Evolutionary conservation across 92 coral and sea anemone species (phyloP).

Genomic region (Scolanthus callimorphus): DNA sequence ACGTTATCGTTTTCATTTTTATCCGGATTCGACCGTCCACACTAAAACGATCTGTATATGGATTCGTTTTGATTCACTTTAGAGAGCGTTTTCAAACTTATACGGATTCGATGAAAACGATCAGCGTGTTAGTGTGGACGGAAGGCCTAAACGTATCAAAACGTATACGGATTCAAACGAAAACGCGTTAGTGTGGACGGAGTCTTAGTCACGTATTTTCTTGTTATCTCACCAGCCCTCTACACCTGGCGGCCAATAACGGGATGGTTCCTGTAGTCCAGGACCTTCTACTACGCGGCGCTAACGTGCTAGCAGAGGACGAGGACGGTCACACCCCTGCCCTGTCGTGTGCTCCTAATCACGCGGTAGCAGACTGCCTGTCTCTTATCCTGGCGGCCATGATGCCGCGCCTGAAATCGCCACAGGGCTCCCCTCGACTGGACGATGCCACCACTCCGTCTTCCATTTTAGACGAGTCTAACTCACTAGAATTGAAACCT

Average conservation of each 20-base stretch:
- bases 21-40: too few relatives aligned
- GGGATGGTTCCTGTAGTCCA: constrained; percentile 94
- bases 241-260: constrained; percentile 89
- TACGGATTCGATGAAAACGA: too few relatives aligned
- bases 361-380: constrained; percentile 92
- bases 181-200: too few relatives aligned
- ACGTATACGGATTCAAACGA: too few relatives aligned
- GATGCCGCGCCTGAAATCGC: constrained; percentile 53
- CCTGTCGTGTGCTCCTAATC: constrained; percentile 92
- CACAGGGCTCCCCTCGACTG: constrained; percentile 39
- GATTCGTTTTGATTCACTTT: too few relatives aligned
- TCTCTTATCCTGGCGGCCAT: constrained; percentile 85
- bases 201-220: too few relatives aligned
- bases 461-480: constrained; percentile 12
- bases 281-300: constrained; percentile 84
- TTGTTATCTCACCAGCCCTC: constrained; percentile 47
- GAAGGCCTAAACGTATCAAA: too few relatives aligned
- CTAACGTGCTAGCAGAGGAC: constrained; percentile 86
- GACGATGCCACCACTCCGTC: constrained; percentile 30
- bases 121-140: too few relatives aligned
- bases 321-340: constrained; percentile 98
- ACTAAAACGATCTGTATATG: too few relatives aligned
- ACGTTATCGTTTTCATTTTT: too few relatives aligned
- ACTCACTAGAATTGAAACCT: constrained; percentile 32
- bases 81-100: too few relatives aligned